Evolutionary conservation across 2,113 vertebrate species (phyloP).

Genomic region (Dicaeum eximium): DNA sequence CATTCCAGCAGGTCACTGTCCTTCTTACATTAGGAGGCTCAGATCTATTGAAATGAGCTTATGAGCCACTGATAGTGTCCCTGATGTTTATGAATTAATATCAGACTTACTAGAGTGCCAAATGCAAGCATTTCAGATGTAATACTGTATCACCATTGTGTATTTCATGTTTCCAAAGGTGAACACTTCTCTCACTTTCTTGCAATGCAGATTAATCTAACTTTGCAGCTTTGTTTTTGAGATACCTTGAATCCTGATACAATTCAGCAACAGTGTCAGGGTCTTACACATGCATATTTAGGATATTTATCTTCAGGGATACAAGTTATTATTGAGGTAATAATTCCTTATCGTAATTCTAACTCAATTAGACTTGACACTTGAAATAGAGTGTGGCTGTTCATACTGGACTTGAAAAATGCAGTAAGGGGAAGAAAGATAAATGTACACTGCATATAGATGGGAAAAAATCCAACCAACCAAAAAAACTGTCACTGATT

Average conservation of each 20-base stretch:
- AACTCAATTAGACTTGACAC: background rate
- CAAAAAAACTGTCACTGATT: rapidly evolving
- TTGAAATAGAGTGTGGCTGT: background rate
- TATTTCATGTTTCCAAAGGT: background rate
- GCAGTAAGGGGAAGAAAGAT: background rate
- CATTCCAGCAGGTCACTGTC: background rate
- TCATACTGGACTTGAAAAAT: background rate
- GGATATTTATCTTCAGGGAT: background rate
- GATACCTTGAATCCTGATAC: background rate
- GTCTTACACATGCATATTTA: background rate
- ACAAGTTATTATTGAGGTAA: background rate
- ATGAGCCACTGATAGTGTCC: background rate
- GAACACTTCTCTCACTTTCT: background rate
- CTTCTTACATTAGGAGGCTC: background rate
- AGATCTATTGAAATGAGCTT: background rate
- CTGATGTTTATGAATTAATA: background rate
- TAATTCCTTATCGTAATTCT: background rate
- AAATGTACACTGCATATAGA: background rate
- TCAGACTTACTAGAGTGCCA: background rate
- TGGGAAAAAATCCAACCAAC: background rate
- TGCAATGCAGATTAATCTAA: background rate
- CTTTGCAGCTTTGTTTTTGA: background rate
- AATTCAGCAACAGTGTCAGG: background rate
- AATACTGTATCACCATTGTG: background rate
- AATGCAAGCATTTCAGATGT: background rate